phyloP scores from a whole-genome alignment of 2,888 invertebrate species.

The Siphonodentalium dalli region DNA sequence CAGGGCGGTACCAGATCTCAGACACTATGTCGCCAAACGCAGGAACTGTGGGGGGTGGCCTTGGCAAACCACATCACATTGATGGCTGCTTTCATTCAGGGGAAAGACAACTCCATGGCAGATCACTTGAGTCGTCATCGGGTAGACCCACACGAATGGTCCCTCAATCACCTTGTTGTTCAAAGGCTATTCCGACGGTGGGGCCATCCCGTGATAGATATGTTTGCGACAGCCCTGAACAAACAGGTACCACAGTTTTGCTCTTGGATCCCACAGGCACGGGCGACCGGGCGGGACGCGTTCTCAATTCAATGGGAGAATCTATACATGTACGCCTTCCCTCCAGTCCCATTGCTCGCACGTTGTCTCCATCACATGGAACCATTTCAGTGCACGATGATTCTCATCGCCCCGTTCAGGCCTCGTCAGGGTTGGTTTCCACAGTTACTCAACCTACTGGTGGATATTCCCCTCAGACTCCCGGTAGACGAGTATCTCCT shows the following conservation, averaged over 20 bases:
- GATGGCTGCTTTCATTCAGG: slow-evolving; percentile 12
- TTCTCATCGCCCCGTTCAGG: slow-evolving; percentile 20
- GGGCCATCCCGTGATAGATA: slow-evolving; percentile 16
- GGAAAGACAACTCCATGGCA: slow-evolving; percentile 8
- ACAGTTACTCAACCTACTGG: slow-evolving; percentile 7
- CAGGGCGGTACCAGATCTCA: slow-evolving; percentile 18
- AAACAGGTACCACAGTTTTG: slow-evolving; percentile 10
- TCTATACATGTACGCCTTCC: slow-evolving; percentile 20
- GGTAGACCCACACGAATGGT: slow-evolving; percentile 20
- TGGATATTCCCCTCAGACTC: slow-evolving; percentile 13
- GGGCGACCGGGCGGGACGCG: slow-evolving; percentile 13
- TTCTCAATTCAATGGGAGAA: slow-evolving; percentile 14
- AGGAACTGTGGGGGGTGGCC: slow-evolving; percentile 5
- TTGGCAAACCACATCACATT: slow-evolving; percentile 10
- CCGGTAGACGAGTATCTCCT: slow-evolving; percentile 11
- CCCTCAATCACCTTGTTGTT: slow-evolving; percentile 16
- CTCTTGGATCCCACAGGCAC: slow-evolving; percentile 18
- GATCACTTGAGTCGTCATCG: slow-evolving; percentile 15
- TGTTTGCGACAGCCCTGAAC: slow-evolving; percentile 22
- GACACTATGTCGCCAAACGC: not conserved
- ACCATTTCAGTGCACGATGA: slow-evolving; percentile 11
- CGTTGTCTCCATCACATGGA: slow-evolving; percentile 16
- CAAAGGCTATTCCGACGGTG: not conserved
- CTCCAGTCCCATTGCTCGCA: slow-evolving; percentile 20
- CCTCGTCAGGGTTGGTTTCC: slow-evolving; percentile 20